Conservation (phyloP, 2,888 invertebrate species). For the Limnephilus lunatus region DNA sequence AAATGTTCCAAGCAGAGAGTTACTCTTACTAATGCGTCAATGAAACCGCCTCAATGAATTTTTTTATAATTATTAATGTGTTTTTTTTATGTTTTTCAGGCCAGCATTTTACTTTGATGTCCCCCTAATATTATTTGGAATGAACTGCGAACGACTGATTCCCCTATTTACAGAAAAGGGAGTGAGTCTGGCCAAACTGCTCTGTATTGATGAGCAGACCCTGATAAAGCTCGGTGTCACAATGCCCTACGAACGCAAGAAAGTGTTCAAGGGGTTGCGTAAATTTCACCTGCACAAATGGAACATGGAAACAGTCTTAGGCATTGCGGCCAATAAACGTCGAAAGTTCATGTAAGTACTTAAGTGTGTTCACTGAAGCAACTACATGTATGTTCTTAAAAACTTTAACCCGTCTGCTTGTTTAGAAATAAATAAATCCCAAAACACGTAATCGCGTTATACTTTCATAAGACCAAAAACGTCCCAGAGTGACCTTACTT, state of each 20-base stretch:
- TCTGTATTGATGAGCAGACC: constrained; percentile 78
- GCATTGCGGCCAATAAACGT: constrained; percentile 72
- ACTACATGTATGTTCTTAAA: too few species aligned
- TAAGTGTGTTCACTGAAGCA: too few species aligned
- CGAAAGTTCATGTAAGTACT: constrained; percentile 73
- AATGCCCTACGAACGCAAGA: constrained; percentile 79
- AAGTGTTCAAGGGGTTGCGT: constrained; percentile 76
- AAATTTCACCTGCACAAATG: constrained; percentile 79
- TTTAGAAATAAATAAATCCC: too few species aligned
- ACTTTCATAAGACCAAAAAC: too few species aligned
- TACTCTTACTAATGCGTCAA: too few species aligned
- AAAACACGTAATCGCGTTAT: too few species aligned
- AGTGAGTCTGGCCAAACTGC: constrained; percentile 77
- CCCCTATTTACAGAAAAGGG: constrained; percentile 73
- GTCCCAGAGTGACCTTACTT: too few species aligned
- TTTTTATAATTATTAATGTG: background rate
- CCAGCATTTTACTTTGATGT: constrained; percentile 77
- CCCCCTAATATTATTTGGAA: constrained; percentile 77
- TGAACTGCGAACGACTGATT: constrained; percentile 77
- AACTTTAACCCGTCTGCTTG: too few species aligned
- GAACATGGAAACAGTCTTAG: constrained; percentile 74
- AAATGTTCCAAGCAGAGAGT: too few species aligned
- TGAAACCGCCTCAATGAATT: background rate
- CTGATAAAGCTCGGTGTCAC: constrained; percentile 78
- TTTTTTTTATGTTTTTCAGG: constrained; percentile 69